Evolutionary conservation across 2,113 vertebrate species (phyloP).

Genomic region (chimpanzee (Pan troglodytes)): NHGRI_mPanTro3-v2.1_pri NC_072421.2:20261501-20262000

Average conservation of each 20-base stretch:
- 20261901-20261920: slow-evolving; percentile 14
- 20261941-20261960: background rate
- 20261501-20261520: slow-evolving; percentile 73
- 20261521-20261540: slow-evolving; percentile 73
- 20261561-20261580: slow-evolving; percentile 47
- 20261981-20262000: background rate
- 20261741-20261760: background rate
- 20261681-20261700: slow-evolving; percentile 28
- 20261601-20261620: slow-evolving; percentile 57
- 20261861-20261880: background rate
- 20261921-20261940: slow-evolving; percentile 16
- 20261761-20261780: slow-evolving; percentile 49
- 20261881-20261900: background rate
- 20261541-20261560: slow-evolving; percentile 55
- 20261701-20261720: slow-evolving; percentile 31
- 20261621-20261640: slow-evolving; percentile 13
- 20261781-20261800: background rate
- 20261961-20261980: background rate
- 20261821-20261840: slow-evolving; percentile 3
- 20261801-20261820: slow-evolving; percentile 26
- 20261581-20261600: slow-evolving; percentile 63
- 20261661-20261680: background rate
- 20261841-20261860: background rate
- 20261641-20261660: slow-evolving; percentile 9
- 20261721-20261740: slow-evolving; percentile 1